Conservation (phyloP, 2,797 vertebrate species). For the Silurus aristotelis region DNA sequence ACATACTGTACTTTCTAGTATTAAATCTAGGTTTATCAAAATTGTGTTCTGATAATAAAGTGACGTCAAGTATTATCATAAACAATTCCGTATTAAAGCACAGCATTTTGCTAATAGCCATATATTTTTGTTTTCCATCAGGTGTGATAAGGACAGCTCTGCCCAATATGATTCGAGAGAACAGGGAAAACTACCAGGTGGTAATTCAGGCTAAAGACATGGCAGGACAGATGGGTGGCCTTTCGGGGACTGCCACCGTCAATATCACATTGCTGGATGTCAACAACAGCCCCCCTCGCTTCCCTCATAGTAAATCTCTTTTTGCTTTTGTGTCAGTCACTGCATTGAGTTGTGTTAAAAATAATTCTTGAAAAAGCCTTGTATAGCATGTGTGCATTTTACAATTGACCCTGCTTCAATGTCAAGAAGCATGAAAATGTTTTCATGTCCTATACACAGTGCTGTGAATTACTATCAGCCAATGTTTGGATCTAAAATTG, state of each 20-base stretch:
- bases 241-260: constrained; percentile 92
- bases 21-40: background rate
- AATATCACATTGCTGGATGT: constrained; percentile 92
- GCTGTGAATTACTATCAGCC: background rate
- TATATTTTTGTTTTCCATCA: constrained; percentile 57
- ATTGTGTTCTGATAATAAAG: background rate
- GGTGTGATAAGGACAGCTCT: constrained; percentile 95
- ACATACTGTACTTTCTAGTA: background rate
- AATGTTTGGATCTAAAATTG: background rate
- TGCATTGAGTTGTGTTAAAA: background rate
- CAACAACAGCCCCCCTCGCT: constrained; percentile 95
- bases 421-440: background rate
- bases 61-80: too few species aligned
- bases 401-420: constrained; percentile 20
- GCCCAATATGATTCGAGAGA: constrained; percentile 94
- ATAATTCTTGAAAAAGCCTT: constrained; percentile 12
- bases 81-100: too few species aligned
- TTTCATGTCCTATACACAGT: constrained; percentile 1
- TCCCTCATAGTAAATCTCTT: constrained; percentile 85
- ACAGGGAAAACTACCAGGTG: constrained; percentile 92
- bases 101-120: background rate
- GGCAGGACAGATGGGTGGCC: constrained; percentile 96
- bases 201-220: constrained; percentile 98
- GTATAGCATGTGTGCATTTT: constrained; percentile 3
- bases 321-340: background rate